Percentiles rank a stretch among this genome's conserved stretches.
Evolutionary conservation across 2,888 invertebrate species (phyloP).

Genomic region (Cheilosia impressa): DNA sequence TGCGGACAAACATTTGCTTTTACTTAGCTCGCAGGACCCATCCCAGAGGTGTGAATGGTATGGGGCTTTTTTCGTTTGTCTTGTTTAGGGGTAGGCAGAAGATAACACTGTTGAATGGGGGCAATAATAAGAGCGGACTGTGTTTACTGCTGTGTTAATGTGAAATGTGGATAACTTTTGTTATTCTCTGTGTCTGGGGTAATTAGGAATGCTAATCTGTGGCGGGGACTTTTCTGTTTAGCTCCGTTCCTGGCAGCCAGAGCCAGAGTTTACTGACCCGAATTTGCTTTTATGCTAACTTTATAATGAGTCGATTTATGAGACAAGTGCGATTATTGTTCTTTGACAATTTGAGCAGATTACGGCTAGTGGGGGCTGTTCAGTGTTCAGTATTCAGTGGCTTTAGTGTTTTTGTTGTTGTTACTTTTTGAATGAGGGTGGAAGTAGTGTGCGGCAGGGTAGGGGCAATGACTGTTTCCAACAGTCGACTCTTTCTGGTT

Average conservation of each 20-base stretch:
- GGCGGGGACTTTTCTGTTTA: not conserved
- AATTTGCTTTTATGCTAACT: not conserved
- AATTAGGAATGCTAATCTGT: constrained; percentile 62
- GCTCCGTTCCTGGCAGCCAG: not conserved
- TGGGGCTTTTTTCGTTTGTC: not conserved
- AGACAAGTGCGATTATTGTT: not conserved
- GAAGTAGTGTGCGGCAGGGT: too few species aligned
- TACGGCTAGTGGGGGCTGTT: too few species aligned
- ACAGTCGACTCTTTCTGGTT: too few species aligned
- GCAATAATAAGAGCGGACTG: constrained; percentile 26
- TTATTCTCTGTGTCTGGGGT: constrained; percentile 14
- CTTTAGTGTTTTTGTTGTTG: too few species aligned
- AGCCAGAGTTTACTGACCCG: constrained; percentile 1
- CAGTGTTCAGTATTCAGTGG: too few species aligned
- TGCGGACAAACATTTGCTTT: constrained; percentile 18
- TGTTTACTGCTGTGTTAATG: constrained; percentile 63
- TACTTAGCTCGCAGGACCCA: not conserved
- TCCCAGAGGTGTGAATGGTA: constrained; percentile 14
- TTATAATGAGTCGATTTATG: constrained; percentile 15
- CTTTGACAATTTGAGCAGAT: too few species aligned
- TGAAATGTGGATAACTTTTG: constrained; percentile 42
- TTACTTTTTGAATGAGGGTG: too few species aligned
- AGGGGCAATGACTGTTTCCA: too few species aligned
- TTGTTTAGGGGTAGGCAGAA: not conserved
- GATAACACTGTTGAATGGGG: constrained; percentile 31